A percentile compares a stretch with the other conserved stretches of the same genome.
Conservation (phyloP, 2,888 invertebrate species). For the Choreutis nemorana region DNA sequence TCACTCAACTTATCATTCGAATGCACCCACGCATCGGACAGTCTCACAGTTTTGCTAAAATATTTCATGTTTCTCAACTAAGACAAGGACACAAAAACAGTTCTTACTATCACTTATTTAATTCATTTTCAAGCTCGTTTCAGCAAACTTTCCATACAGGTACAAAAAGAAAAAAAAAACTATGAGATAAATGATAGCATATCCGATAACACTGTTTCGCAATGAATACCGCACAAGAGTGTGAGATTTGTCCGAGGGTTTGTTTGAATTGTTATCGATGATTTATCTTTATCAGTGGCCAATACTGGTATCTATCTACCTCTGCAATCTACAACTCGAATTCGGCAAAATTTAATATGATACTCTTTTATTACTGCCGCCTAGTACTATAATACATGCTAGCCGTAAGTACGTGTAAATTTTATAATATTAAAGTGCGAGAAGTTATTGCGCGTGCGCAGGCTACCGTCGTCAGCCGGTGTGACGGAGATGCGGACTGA, state of each 20-base stretch:
- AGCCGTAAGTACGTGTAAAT: too few relatives aligned
- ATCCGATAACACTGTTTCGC: constrained; percentile 11
- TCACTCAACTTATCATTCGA: constrained; percentile 39
- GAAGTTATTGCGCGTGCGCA: constrained; percentile 10
- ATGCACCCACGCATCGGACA: constrained; percentile 45
- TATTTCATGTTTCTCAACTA: constrained; percentile 44
- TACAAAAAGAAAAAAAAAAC: too few relatives aligned
- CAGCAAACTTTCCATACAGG: too few relatives aligned
- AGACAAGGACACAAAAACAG: constrained; percentile 10
- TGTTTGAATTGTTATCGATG: neutral
- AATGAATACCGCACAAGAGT: neutral
- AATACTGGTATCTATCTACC: neutral
- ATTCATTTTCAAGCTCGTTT: too few relatives aligned
- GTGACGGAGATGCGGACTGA: constrained; percentile 16
- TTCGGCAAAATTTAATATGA: too few relatives aligned
- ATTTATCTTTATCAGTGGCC: neutral
- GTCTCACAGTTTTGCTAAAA: constrained; percentile 31
- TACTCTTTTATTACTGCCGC: too few relatives aligned
- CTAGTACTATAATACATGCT: too few relatives aligned
- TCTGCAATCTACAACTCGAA: constrained; percentile 1
- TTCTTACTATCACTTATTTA: neutral
- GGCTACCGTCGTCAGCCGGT: constrained; percentile 12
- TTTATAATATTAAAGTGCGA: too few relatives aligned
- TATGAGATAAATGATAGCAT: constrained; percentile 8
- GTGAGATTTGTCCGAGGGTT: neutral